Evolutionary conservation across 1,140 invertebrate genomes (phyloP), one percentile per base, ranked within the genome.

Genomic region (Epicauta chinensis): DNA sequence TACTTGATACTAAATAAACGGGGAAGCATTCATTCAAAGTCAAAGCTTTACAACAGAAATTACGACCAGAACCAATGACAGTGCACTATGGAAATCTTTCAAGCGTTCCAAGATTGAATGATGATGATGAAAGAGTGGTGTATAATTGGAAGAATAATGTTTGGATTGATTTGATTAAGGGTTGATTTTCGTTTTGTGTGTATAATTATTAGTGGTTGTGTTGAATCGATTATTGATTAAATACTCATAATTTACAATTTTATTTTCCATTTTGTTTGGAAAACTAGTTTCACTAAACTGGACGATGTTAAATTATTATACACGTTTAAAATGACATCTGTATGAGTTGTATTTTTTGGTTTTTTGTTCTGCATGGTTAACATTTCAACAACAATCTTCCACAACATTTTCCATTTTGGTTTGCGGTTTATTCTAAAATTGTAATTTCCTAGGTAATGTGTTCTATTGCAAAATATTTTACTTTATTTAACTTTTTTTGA

Each of bases 81-180:
- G 46, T 32, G 39, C 32, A 49, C 37, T 15, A 49, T 30, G 30
- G 39, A 49, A 49, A 40, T 49, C 46, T 36, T 36, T 39, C 36
- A 49, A 49, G 46, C 36, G 46, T 49, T 38, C 4, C 29, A 49
- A 30, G 46, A 39, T 49, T 49, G 46, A 49, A 49, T 49, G 40
- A 23, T 23, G 23, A 49, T 49, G 40, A 23, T 23, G 23, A 23
- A 49, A 39, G 35, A 39, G 36, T 49, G 46, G 17, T 23, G 23
- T 23, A 49, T 49, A 49, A 49, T 49, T 49, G 46, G 39, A 49
- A 49, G 35, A 39, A 49, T 36, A 49, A 49, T 49, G 23, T 49
- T 49, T 49, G 14, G 36, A 3, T 38, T 49, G 35, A 49, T 49
- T 49, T 49, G 36, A 49, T 49, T 49, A 49, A 38, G 36, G 35